These are phyloP conservation scores for Pangasius djambal DNA, from an alignment of 2,797 vertebrate species.

Conservation along the genomic window DNA sequence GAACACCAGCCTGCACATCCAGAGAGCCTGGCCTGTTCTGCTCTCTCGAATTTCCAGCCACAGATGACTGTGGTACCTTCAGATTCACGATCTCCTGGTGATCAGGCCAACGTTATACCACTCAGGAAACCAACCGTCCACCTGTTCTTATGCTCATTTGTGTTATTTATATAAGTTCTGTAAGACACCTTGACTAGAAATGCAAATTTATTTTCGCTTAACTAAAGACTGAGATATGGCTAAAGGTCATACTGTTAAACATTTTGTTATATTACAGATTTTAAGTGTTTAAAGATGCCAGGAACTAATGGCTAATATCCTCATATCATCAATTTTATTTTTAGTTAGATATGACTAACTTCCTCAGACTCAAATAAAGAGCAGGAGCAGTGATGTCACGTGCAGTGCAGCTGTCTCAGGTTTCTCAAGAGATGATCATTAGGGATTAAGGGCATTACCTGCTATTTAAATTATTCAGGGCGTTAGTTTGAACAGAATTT, in stretches of 20 bases:
- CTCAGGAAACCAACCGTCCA: neutral
- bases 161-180: neutral
- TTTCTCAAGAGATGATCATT: neutral
- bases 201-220: neutral
- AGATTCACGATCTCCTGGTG: neutral
- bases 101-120: neutral
- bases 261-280: neutral
- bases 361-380: neutral
- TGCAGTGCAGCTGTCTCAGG: neutral
- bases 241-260: neutral
- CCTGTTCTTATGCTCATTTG: neutral
- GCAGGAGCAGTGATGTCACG: neutral
- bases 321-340: neutral
- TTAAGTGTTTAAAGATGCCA: too few species aligned
- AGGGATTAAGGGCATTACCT: neutral
- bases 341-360: neutral
- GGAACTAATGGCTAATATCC: too few species aligned
- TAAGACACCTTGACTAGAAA: neutral
- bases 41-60: neutral
- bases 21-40: neutral
- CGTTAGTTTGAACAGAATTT: neutral
- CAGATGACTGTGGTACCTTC: neutral
- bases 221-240: neutral
- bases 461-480: neutral
- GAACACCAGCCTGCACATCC: neutral